These are phyloP conservation scores for Micropoecilia bifurca DNA, from an alignment of 2,797 vertebrate genomes.

Conservation along the genomic window DNA sequence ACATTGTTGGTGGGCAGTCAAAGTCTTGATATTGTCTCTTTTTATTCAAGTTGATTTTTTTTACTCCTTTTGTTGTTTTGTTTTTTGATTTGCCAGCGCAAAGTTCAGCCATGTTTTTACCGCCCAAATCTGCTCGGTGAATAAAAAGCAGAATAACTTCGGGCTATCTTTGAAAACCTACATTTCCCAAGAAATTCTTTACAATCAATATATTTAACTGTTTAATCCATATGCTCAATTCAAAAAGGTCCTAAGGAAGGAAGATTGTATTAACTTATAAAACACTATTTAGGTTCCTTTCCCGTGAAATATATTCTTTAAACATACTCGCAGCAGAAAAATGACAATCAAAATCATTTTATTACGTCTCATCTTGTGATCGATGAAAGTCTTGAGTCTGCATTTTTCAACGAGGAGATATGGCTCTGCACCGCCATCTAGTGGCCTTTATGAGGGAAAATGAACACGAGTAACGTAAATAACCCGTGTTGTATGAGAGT, in stretches of 20 bases:
- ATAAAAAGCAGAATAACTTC: not conserved
- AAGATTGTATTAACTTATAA: not conserved
- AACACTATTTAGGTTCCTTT: not conserved
- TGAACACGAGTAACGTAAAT: not conserved
- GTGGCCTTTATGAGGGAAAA: not conserved
- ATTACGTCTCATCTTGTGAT: not conserved
- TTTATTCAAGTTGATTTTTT: not conserved
- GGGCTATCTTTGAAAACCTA: not conserved
- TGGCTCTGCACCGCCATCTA: constrained; percentile 43
- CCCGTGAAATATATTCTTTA: not conserved
- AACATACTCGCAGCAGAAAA: not conserved
- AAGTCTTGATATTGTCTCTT: not conserved
- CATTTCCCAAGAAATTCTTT: not conserved
- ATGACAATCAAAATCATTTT: not conserved
- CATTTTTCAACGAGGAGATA: not conserved
- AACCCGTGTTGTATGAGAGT: not conserved
- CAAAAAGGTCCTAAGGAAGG: not conserved
- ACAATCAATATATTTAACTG: not conserved
- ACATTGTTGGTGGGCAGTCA: not conserved
- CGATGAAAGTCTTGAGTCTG: not conserved
- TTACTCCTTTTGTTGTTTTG: not conserved
- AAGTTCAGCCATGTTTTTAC: not conserved
- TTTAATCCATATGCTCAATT: not conserved
- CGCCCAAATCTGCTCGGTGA: not conserved
- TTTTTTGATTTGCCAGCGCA: not conserved